Percentiles rank a stretch among this genome's conserved stretches.
phyloP scores from a whole-genome alignment of 2,113 vertebrate species.

The Herpailurus yagouaroundi region DNA sequence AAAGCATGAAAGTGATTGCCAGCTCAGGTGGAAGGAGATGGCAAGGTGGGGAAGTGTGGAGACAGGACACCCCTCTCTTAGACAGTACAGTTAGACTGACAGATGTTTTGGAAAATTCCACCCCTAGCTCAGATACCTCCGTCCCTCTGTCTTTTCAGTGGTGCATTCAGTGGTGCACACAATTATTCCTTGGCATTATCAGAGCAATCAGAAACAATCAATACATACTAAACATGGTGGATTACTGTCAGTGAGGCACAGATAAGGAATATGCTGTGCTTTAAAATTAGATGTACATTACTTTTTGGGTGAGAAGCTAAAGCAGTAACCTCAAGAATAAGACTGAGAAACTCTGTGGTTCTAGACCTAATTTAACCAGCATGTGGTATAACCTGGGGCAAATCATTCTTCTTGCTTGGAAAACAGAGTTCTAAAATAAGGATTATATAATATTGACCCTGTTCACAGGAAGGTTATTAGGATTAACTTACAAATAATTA shows the following conservation, averaged over 20 bases:
- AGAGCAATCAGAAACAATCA: neutral
- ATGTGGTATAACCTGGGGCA: neutral
- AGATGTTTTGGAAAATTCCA: neutral
- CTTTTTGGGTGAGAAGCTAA: neutral
- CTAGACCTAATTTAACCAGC: neutral
- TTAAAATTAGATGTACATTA: neutral
- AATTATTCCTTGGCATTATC: neutral
- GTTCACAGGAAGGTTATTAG: conserved; percentile 36
- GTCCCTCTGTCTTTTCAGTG: neutral
- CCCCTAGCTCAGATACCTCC: neutral
- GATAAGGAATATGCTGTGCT: neutral
- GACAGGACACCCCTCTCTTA: neutral
- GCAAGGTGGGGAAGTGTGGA: neutral
- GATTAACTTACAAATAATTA: conserved; percentile 53
- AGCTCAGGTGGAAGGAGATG: neutral
- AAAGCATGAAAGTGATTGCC: neutral
- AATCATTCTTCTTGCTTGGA: conserved; percentile 10
- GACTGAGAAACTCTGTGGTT: neutral
- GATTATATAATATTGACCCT: neutral
- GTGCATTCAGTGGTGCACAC: neutral
- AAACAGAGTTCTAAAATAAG: conserved; percentile 46
- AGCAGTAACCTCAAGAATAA: neutral
- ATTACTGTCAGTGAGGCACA: neutral
- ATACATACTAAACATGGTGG: neutral
- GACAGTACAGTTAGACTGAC: neutral